Evolutionary conservation across 1,140 invertebrate genomes (phyloP), one percentile per base, ranked within the genome.

Genomic region (Coenobita brevimanus): DNA sequence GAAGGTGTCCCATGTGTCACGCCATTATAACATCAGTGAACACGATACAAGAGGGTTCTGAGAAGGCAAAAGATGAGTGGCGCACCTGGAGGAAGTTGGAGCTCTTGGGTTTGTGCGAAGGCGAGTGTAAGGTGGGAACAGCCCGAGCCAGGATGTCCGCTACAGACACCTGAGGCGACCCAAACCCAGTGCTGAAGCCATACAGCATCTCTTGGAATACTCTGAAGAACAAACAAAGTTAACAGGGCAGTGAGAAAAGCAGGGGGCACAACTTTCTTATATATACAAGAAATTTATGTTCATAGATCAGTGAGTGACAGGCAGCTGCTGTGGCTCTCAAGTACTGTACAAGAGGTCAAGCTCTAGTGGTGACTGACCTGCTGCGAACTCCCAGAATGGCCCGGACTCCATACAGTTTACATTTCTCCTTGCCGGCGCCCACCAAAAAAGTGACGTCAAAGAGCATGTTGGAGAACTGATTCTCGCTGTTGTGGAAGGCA

Each of bases 171-270:
- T 97, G 97, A 0, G 96, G 97, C 78, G 97, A 97, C n/a, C 97
- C 97, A 92, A 98, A 98, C 57, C 97, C 97, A 0, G 97, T 97
- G 91, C 97, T 97, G 91, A 98, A 98, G 86, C 97, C 97, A 92
- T 98, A 98, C 27, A 98, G 93, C 97, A 98, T 98, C 93, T 98
- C 97, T 94, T 98, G 96, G 92, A 97, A 97, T 21, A 96, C 95
- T 90, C 95, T 94, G 90, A 38, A 71, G 75, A 21, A 62, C 30
- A 83, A 81, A 67, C 79, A 30, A 27, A 88, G 33, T 15, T 36
- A 43, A 30, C 1, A 82, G 10, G 24, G 27, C 15, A 36, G 46
- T 13, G 21, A 8, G 41, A 27, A 82, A 38, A n/a, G 17, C 46
- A 50, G 46, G 33, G 33, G 24, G 24, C 33, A 1, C 0, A 27